phyloP scores from a whole-genome alignment of 2,888 invertebrate genomes.

The Brachyopa scutellaris region DNA sequence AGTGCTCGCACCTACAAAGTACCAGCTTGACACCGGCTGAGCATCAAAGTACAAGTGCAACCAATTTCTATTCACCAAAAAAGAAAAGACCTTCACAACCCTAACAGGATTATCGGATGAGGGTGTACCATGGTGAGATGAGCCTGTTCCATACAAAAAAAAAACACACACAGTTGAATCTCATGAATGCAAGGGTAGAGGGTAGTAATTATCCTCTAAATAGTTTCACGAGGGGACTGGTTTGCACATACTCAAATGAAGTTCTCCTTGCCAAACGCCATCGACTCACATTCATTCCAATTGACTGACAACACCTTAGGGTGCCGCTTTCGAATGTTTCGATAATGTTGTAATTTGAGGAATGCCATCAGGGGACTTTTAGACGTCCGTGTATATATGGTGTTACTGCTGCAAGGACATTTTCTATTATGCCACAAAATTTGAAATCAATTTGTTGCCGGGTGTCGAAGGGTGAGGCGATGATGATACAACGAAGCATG shows the following conservation, averaged over 20 bases:
- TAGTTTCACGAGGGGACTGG: slow-evolving; percentile 51
- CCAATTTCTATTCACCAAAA: slow-evolving; percentile 44
- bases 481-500: slow-evolving; percentile 39
- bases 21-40: slow-evolving; percentile 53
- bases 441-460: slow-evolving; percentile 79
- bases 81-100: slow-evolving; percentile 26
- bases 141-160: slow-evolving; percentile 30
- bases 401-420: slow-evolving; percentile 74
- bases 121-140: slow-evolving; percentile 42
- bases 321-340: slow-evolving; percentile 77
- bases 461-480: slow-evolving; percentile 65
- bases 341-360: slow-evolving; percentile 77
- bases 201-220: slow-evolving; percentile 65
- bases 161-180: slow-evolving; percentile 6
- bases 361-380: slow-evolving; percentile 72
- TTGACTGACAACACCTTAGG: slow-evolving; percentile 82
- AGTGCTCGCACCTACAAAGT: slow-evolving; percentile 22
- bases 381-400: slow-evolving; percentile 16
- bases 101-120: slow-evolving; percentile 65
- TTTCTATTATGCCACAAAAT: slow-evolving; percentile 78
- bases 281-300: slow-evolving; percentile 78
- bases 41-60: slow-evolving; percentile 64
- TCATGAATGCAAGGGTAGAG: slow-evolving; percentile 50
- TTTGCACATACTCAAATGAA: slow-evolving; percentile 56
- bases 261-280: slow-evolving; percentile 38